phyloP scores from a whole-genome alignment of 2,113 vertebrate species.

The Columbina picui region DNA sequence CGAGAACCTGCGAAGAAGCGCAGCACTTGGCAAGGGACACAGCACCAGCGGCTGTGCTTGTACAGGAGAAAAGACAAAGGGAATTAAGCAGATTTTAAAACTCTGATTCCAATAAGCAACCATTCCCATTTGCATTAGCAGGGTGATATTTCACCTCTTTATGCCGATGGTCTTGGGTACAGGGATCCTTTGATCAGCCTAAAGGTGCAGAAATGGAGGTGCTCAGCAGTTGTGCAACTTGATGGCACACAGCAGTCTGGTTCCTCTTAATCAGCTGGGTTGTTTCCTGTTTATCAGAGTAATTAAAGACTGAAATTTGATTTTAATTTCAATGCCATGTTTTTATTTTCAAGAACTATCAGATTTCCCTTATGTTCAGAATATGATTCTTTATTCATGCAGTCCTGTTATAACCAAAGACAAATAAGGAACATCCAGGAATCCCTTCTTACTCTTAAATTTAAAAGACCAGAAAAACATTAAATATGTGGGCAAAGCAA shows the following conservation, averaged over 20 bases:
- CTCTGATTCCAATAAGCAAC: neutral
- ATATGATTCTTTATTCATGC: neutral
- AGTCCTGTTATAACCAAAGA: neutral
- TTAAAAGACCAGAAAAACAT: neutral
- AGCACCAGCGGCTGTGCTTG: accelerated
- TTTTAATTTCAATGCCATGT: neutral
- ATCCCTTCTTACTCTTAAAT: neutral
- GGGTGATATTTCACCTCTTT: neutral
- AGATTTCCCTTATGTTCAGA: neutral
- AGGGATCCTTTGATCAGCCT: no score
- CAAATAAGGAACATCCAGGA: neutral
- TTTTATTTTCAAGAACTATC: neutral
- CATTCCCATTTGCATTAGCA: neutral
- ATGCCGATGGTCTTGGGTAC: accelerated
- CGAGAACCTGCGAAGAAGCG: neutral
- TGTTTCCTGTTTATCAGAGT: neutral
- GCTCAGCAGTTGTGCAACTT: neutral
- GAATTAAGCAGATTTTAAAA: neutral
- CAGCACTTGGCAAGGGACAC: neutral
- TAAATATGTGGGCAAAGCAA: neutral
- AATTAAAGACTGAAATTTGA: neutral
- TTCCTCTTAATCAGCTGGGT: neutral
- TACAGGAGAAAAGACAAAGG: neutral
- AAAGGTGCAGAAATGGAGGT: neutral
- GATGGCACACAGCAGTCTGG: neutral